These are phyloP conservation scores for Sterna hirundo DNA, from an alignment of 2,113 vertebrate species.

Conservation along the genomic window DNA sequence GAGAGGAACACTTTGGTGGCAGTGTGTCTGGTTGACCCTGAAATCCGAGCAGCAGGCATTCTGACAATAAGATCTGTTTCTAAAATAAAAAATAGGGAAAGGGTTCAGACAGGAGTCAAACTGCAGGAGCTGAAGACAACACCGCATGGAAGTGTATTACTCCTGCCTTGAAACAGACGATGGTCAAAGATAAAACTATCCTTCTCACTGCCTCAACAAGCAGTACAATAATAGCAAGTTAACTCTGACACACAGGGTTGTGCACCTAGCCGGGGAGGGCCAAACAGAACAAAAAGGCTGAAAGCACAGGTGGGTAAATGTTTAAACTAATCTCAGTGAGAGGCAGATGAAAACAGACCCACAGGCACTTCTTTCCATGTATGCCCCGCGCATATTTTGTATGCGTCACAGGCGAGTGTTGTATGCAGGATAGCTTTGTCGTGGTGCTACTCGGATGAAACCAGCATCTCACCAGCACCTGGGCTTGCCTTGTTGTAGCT, in stretches of 20 bases:
- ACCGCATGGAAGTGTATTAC: neutral
- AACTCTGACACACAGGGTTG: neutral
- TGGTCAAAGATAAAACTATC: neutral
- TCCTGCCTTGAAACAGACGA: neutral
- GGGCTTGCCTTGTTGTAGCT: no score
- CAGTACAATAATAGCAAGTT: neutral
- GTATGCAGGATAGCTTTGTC: neutral
- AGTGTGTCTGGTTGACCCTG: neutral
- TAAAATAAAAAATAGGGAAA: neutral
- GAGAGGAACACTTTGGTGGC: neutral
- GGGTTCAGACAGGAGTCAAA: neutral
- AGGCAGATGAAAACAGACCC: neutral
- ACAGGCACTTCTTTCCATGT: rapidly evolving
- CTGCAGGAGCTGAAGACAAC: neutral
- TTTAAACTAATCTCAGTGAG: neutral
- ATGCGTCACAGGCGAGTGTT: rapidly evolving
- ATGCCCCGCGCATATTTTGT: rapidly evolving
- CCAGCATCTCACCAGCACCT: neutral
- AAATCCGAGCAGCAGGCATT: rapidly evolving
- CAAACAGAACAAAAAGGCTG: neutral
- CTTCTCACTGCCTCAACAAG: neutral
- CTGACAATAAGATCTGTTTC: neutral
- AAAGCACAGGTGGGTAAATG: neutral
- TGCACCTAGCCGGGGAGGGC: neutral
- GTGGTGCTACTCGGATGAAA: neutral